Percentiles rank a stretch among this genome's conserved stretches.
Evolutionary conservation across 1,140 invertebrate genomes (phyloP).

Genomic region (Lerema accius): DNA sequence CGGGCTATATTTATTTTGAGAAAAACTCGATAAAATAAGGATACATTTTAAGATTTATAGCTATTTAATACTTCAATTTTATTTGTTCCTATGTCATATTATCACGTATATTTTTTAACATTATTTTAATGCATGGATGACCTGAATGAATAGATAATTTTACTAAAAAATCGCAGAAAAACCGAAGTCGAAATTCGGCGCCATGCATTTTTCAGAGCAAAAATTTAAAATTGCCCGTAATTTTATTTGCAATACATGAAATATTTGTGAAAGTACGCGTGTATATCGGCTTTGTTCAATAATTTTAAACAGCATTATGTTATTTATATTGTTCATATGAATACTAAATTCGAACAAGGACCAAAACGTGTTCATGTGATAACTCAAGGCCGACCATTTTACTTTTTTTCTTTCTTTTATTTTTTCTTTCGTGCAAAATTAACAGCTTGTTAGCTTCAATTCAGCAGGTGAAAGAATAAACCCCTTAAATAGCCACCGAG

Average conservation of each 20-base stretch:
- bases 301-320: background rate
- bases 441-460: slow-evolving; percentile 46
- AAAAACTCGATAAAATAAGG: no score
- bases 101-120: no score
- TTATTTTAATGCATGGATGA: no score
- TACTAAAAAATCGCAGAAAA: no score
- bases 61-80: no score
- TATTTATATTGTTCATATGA: background rate
- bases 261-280: background rate
- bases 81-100: no score
- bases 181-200: no score
- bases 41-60: no score
- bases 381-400: slow-evolving; percentile 29
- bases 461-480: slow-evolving; percentile 14
- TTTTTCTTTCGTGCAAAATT: slow-evolving; percentile 36
- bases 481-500: background rate
- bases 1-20: no score
- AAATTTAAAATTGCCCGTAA: background rate
- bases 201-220: no score
- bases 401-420: no score
- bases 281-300: background rate
- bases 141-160: no score
- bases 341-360: slow-evolving; percentile 25
- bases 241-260: background rate
- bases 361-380: slow-evolving; percentile 37